These are phyloP conservation scores for Scartelaos histophorus DNA, from an alignment of 2,113 vertebrate species.

Conservation along the genomic window DNA sequence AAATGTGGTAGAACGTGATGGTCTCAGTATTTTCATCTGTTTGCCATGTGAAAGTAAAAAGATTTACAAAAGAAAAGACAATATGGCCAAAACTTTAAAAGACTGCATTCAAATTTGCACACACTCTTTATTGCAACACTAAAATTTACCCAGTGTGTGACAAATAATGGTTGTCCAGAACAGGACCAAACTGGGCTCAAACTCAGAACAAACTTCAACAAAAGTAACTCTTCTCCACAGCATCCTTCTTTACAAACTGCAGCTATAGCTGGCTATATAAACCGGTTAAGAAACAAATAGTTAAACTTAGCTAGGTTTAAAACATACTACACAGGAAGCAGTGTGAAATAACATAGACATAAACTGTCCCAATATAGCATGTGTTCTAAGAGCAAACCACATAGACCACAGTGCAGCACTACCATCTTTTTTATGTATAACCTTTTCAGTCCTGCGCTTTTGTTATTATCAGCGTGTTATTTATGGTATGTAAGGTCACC, in stretches of 20 bases:
- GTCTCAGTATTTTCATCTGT: background rate
- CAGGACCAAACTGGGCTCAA: background rate
- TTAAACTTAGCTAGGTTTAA: no score
- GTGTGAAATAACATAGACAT: no score
- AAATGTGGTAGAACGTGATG: background rate
- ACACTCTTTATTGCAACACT: background rate
- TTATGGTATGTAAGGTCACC: constrained; percentile 55
- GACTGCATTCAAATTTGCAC: background rate
- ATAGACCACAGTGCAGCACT: no score
- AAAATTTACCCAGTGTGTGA: no score
- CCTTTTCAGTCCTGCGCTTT: background rate
- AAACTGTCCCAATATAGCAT: background rate
- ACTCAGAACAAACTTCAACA: background rate
- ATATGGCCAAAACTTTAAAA: background rate
- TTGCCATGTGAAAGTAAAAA: background rate
- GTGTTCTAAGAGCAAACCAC: no score
- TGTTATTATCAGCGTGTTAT: background rate
- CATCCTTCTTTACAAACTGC: background rate
- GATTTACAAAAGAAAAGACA: background rate
- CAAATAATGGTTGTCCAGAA: background rate
- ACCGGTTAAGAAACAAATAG: no score
- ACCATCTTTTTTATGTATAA: background rate
- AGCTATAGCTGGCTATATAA: background rate
- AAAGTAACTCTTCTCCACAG: no score
- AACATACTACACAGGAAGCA: no score